phyloP scores from a whole-genome alignment of 2,888 invertebrate species.

The Liodrosophila aerea region DNA sequence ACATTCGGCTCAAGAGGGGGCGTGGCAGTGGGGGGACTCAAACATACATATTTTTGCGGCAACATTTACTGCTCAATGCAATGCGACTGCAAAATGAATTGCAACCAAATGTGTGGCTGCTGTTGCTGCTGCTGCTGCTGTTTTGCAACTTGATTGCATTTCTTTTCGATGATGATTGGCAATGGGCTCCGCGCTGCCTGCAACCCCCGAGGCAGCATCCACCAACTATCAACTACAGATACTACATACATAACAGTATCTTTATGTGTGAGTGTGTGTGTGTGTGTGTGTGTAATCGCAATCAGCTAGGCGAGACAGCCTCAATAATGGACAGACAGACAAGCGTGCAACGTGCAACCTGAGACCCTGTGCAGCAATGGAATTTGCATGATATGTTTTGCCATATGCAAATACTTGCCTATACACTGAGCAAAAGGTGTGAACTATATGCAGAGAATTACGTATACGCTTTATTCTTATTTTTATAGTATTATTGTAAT shows the following conservation, averaged over 20 bases:
- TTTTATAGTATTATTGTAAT: too few relatives aligned
- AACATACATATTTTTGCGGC: slow-evolving; percentile 34
- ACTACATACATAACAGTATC: slow-evolving; percentile 6
- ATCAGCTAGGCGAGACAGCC: slow-evolving; percentile 19
- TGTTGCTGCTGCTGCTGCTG: too few relatives aligned
- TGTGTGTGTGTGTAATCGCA: too few relatives aligned
- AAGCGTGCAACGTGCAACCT: slow-evolving; percentile 27
- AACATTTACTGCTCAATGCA: slow-evolving; percentile 52
- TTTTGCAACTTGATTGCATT: slow-evolving; percentile 75
- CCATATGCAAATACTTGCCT: slow-evolving; percentile 64
- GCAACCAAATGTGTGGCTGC: slow-evolving; percentile 69
- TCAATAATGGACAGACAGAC: slow-evolving; percentile 7
- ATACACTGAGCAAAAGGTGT: slow-evolving; percentile 44
- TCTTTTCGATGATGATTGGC: slow-evolving; percentile 71
- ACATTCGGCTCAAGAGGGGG: slow-evolving; percentile 12
- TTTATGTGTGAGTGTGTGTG: too few relatives aligned
- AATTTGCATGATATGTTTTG: slow-evolving; percentile 68
- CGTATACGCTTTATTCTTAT: too few relatives aligned
- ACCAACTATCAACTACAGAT: slow-evolving; percentile 17
- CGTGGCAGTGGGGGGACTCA: neutral
- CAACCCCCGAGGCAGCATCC: slow-evolving; percentile 63
- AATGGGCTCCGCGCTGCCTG: slow-evolving; percentile 20
- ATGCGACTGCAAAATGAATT: slow-evolving; percentile 72
- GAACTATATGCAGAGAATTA: too few relatives aligned
- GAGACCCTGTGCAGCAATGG: slow-evolving; percentile 28